phyloP scores from a whole-genome alignment of 2,888 invertebrate genomes.

The Dryomyza anilis region DNA sequence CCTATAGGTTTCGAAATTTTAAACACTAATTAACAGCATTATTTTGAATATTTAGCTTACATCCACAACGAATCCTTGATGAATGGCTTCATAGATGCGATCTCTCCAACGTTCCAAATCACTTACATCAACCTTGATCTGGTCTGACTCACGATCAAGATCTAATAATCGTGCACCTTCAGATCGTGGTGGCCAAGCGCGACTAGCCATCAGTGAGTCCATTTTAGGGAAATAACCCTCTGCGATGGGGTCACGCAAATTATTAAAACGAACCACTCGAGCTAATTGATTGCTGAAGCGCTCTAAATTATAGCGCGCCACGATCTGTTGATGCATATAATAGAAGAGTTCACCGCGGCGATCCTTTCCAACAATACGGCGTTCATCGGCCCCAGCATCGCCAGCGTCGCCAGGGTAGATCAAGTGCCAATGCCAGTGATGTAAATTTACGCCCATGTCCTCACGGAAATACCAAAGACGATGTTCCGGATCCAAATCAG shows the following conservation, averaged over 20 bases:
- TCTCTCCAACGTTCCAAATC: slow-evolving; percentile 78
- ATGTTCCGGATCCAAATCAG: slow-evolving; percentile 77
- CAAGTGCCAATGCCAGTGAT: slow-evolving; percentile 67
- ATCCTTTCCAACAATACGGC: slow-evolving; percentile 68
- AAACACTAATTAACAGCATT: too few relatives aligned
- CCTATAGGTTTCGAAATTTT: slow-evolving; percentile 63
- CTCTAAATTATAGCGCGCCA: slow-evolving; percentile 75
- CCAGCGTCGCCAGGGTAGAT: slow-evolving; percentile 79
- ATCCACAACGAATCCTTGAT: slow-evolving; percentile 66
- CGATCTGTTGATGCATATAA: slow-evolving; percentile 74
- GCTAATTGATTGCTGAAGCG: slow-evolving; percentile 74
- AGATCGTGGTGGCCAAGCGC: slow-evolving; percentile 77
- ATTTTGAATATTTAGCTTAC: slow-evolving; percentile 64
- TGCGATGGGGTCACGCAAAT: slow-evolving; percentile 71
- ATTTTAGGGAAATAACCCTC: slow-evolving; percentile 87
- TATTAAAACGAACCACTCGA: slow-evolving; percentile 68
- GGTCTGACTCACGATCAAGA: slow-evolving; percentile 71
- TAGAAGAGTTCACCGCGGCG: slow-evolving; percentile 80
- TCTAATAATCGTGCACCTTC: slow-evolving; percentile 65
- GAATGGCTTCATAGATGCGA: slow-evolving; percentile 74
- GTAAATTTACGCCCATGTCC: slow-evolving; percentile 64
- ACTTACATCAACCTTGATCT: slow-evolving; percentile 70
- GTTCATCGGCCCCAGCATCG: slow-evolving; percentile 67
- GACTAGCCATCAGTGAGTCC: slow-evolving; percentile 76
- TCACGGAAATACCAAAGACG: slow-evolving; percentile 66